phyloP scores from a whole-genome alignment of 1,140 invertebrate genomes.

The Diabrotica undecimpunctata region DNA sequence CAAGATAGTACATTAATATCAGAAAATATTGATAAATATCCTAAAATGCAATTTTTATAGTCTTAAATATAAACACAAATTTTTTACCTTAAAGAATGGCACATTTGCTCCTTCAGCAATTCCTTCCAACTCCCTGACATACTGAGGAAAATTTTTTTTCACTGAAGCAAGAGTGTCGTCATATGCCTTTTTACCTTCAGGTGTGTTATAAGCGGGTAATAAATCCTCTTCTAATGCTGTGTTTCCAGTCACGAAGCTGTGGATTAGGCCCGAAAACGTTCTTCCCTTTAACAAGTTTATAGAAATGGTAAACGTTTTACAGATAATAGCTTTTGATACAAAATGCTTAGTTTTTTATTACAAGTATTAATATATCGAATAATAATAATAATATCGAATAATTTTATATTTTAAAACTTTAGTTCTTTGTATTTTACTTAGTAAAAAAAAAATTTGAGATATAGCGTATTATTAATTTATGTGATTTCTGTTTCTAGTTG shows the following conservation, averaged over 20 bases:
- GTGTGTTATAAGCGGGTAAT: slow-evolving; percentile 66
- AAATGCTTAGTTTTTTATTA: not conserved
- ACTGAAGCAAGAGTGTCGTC: slow-evolving; percentile 67
- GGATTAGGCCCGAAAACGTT: slow-evolving; percentile 70
- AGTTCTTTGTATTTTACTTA: no score
- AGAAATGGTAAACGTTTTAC: not conserved
- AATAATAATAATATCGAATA: no score
- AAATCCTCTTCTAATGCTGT: slow-evolving; percentile 63
- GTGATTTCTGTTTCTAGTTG: no score
- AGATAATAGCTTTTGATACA: not conserved
- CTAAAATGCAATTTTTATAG: no score
- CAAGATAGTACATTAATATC: no score
- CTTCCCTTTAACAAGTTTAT: slow-evolving; percentile 60
- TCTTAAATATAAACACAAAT: not conserved
- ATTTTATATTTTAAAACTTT: no score
- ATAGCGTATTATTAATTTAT: no score
- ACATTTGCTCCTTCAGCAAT: slow-evolving; percentile 78
- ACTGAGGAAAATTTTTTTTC: slow-evolving; percentile 72
- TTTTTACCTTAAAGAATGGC: slow-evolving; percentile 71
- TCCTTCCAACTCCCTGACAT: slow-evolving; percentile 77
- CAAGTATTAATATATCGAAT: no score
- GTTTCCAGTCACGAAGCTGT: slow-evolving; percentile 61
- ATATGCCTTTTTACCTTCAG: slow-evolving; percentile 65
- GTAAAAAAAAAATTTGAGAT: no score
- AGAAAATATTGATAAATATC: no score